Percentiles rank a stretch among this genome's conserved stretches.
Conservation (phyloP, 2,888 invertebrate species). For the Drosophila eohydei region DNA sequence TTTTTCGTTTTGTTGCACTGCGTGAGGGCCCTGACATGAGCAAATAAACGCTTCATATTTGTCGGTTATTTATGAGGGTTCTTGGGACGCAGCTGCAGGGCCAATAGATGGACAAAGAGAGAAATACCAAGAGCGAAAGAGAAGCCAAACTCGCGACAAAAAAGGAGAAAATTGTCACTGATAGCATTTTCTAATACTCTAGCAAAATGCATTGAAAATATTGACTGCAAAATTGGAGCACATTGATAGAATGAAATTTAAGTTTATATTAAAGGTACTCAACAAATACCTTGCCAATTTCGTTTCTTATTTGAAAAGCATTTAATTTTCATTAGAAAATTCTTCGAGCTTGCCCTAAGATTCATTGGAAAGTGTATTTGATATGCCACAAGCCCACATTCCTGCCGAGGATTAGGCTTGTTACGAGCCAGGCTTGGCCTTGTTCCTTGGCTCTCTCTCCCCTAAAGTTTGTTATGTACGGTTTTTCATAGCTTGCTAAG, state of each 20-base stretch:
- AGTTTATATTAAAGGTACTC: neutral
- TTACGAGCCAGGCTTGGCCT: conserved; percentile 50
- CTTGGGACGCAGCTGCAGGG: conserved; percentile 74
- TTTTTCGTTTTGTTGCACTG: conserved; percentile 52
- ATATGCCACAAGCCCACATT: neutral
- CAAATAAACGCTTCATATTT: conserved; percentile 81
- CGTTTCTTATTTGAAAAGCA: neutral
- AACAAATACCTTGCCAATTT: neutral
- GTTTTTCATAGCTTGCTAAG: conserved; percentile 54
- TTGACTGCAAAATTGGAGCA: neutral
- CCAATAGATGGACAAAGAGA: conserved; percentile 19
- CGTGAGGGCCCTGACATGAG: conserved; percentile 77
- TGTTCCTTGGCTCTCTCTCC: conserved; percentile 20
- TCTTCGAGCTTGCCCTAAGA: neutral
- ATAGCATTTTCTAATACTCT: conserved; percentile 57
- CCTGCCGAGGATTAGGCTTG: conserved; percentile 74
- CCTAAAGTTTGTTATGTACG: conserved; percentile 4
- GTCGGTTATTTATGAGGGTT: conserved; percentile 81
- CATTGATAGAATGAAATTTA: neutral
- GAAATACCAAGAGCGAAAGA: neutral
- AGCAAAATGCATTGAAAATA: neutral
- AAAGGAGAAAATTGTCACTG: conserved; percentile 63
- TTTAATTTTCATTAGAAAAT: neutral
- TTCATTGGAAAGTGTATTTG: neutral
- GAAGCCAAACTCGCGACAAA: conserved; percentile 19